Evolutionary conservation across 2,888 invertebrate species (phyloP).

Genomic region (Helicoverpa assulta): DNA sequence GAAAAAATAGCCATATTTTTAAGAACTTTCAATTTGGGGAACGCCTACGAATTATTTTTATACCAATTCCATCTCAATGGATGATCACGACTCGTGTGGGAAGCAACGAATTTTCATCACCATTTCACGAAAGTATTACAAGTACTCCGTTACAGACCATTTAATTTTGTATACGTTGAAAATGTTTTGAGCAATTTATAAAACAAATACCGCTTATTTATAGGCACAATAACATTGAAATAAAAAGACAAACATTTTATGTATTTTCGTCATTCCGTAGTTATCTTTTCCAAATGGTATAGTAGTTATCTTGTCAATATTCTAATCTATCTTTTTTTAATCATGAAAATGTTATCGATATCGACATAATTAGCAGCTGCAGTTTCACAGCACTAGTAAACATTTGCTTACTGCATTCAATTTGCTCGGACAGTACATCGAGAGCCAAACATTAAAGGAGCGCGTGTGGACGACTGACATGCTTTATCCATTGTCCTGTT

Average conservation of each 20-base stretch:
- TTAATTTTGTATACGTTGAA: not conserved
- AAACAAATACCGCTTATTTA: conserved; percentile 8
- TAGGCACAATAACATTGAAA: no score
- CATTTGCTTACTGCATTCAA: conserved; percentile 66
- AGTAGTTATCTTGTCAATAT: no score
- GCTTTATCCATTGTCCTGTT: conserved; percentile 9
- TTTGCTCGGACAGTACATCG: conserved; percentile 61
- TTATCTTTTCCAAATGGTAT: no score
- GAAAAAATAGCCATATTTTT: no score
- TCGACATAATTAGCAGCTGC: no score
- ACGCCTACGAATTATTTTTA: conserved; percentile 2
- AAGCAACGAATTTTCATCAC: conserved; percentile 10
- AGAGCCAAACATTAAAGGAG: conserved; percentile 42
- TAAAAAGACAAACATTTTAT: not conserved
- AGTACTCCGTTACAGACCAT: not conserved
- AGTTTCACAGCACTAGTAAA: conserved; percentile 48
- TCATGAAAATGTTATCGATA: conserved; percentile 15
- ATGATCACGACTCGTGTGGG: conserved; percentile 9
- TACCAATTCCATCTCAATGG: conserved; percentile 2
- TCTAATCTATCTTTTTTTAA: no score
- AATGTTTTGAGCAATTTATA: not conserved
- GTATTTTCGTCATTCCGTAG: no score
- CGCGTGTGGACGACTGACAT: conserved; percentile 16
- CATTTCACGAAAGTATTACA: conserved; percentile 9
- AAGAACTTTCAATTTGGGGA: not conserved